A percentile compares a stretch with the other conserved stretches of the same genome.
These are phyloP conservation scores for Fukomys damarensis DNA, from an alignment of 2,113 vertebrate genomes.

Conservation along the genomic window DNA sequence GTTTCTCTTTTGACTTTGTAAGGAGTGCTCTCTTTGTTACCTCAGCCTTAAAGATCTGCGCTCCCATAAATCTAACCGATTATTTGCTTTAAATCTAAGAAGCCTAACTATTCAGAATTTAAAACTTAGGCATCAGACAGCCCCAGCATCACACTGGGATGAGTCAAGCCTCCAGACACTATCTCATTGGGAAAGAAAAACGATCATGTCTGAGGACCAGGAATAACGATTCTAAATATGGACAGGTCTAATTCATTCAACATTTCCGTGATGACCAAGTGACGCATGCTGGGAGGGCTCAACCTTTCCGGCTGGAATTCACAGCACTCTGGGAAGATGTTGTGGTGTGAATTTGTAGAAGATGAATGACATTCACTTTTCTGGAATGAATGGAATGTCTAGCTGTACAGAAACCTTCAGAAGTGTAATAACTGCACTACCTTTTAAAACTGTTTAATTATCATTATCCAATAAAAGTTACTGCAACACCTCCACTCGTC, in stretches of 20 bases:
- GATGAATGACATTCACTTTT: conserved; percentile 30
- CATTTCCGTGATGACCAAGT: conserved; percentile 54
- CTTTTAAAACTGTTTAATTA: conserved; percentile 17
- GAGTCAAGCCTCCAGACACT: conserved; percentile 76
- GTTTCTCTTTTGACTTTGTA: conserved; percentile 49
- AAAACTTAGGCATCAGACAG: conserved; percentile 63
- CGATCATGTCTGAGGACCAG: conserved; percentile 71
- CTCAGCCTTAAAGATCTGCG: conserved; percentile 39
- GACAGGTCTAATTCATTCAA: conserved; percentile 69
- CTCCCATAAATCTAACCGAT: conserved; percentile 59
- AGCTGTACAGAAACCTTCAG: neutral
- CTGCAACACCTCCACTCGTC: neutral
- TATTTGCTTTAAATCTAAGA: conserved; percentile 60
- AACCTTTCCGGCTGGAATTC: neutral
- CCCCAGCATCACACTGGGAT: conserved; percentile 41
- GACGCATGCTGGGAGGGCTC: conserved; percentile 34
- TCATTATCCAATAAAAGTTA: neutral
- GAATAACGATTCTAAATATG: conserved; percentile 73
- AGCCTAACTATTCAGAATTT: conserved; percentile 35
- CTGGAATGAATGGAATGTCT: conserved; percentile 33
- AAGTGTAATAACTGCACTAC: neutral
- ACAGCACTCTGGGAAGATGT: conserved; percentile 9
- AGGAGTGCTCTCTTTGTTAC: conserved; percentile 44
- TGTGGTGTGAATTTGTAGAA: conserved; percentile 24
- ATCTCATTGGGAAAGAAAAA: conserved; percentile 78